Base-by-base conservation (phyloP, 2,113 vertebrate genomes). In the Brachyistius frenatus region DNA sequence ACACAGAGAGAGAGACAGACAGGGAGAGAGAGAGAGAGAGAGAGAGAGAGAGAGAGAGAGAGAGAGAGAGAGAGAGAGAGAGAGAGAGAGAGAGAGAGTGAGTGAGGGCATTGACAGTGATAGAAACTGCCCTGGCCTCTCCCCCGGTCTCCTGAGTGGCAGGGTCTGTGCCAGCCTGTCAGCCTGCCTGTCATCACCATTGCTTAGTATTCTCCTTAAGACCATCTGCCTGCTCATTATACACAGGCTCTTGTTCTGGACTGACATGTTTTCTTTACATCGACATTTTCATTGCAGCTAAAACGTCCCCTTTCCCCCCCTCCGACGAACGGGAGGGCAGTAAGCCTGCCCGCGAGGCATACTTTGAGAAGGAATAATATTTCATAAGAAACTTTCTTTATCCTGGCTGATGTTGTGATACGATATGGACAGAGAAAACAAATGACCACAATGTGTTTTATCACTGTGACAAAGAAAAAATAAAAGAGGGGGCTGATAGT, bases 201-300 rank as follows among this genome's bases (percentile, higher is more conserved):
- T 92, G 90, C 84, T 94, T 93, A 93, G 92, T 93, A 94, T 94
- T 94, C 91, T 91, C 91, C 94, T 91, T 91, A 93, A 87, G 86
- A 92, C 88, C 87, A 80, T 92, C 90, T 72, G 79, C 85, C 83
- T 90, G 80, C 91, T 92, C 91, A 89, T 92, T 94, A 92, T 89
- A 92, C 88, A 85, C 89, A 78, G 44, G 47, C 90, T 80, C 89
- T 83, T 92, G 90, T 90, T 91, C 86, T 86, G 86, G 88, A 92
- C 90, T 92, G 90, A 92, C 88, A 87, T 91, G 92, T 92, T 93
- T 93, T 92, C 90, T 90, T 91, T 89, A 89, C 85, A 92, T 91
- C 84, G 76, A 91, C 90, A 90, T 89, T 89, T 92, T 81, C 78
- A 88, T 85, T 79, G 81, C 80, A 72, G 74, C 77, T 85, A 77